Conservation (phyloP, 2,797 vertebrate species). For the Poecilia picta region DNA sequence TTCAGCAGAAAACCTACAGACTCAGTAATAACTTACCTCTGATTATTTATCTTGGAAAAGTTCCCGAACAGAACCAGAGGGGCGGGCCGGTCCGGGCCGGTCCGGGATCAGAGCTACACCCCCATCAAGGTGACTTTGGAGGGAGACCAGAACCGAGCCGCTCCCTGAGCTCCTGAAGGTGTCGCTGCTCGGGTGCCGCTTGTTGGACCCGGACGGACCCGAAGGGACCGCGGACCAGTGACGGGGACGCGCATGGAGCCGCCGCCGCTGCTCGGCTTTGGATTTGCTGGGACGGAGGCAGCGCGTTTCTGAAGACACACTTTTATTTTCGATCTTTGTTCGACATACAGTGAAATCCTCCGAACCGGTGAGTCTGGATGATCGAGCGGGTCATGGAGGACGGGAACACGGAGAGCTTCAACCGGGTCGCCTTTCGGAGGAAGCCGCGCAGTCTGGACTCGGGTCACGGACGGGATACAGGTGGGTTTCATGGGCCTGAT, state of each 20-base stretch:
- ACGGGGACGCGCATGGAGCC: not conserved
- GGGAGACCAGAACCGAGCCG: not conserved
- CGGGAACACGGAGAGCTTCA: slow-evolving; percentile 71
- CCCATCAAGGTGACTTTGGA: slow-evolving; percentile 32
- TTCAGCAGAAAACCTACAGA: not conserved
- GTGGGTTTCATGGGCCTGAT: slow-evolving; percentile 46
- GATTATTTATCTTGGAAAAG: not conserved
- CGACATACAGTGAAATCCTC: not conserved
- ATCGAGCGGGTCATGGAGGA: slow-evolving; percentile 39
- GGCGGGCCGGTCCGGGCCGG: not conserved
- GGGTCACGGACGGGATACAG: slow-evolving; percentile 44
- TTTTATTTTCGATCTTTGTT: not conserved
- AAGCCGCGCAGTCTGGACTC: slow-evolving; percentile 54
- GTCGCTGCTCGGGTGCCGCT: slow-evolving; percentile 13
- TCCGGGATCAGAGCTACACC: not conserved
- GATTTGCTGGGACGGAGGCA: not conserved
- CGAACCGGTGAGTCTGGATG: slow-evolving; percentile 46
- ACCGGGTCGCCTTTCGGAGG: slow-evolving; percentile 78
- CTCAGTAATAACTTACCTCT: not conserved
- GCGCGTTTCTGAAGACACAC: not conserved
- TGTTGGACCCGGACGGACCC: not conserved
- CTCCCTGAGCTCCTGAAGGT: not conserved
- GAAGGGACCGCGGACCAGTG: not conserved
- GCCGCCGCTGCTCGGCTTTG: not conserved
- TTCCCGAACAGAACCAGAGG: not conserved